Evolutionary conservation across 2,888 invertebrate genomes (phyloP), one percentile per base, ranked within the genome.

Genomic region (Himalopsyche anomala): DNA sequence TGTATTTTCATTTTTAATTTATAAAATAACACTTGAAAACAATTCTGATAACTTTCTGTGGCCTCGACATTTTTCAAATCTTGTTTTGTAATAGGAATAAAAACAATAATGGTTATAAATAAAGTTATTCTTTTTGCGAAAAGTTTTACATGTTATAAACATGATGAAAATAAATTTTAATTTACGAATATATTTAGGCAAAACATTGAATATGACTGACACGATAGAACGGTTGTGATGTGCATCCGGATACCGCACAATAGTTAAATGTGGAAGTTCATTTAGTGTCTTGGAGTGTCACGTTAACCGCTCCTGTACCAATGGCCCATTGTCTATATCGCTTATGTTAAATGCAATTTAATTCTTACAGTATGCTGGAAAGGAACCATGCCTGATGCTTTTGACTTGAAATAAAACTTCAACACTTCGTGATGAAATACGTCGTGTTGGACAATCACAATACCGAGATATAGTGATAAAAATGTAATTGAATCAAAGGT

Each of bases 301-400:
- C 81, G 84, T 81, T 80, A 84, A 54, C 28, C 81, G 81, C 42
- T 38, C 81, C 69, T 40, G 69, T 81, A 74, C 69, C 81, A 81
- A 85, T 81, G 62, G 69, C 12, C 85, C 8, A 85, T 85, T 85
- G 85, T 81, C 55, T 85, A 19, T 62, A 11, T n/a, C 2, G n/a
- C 62, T 19, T 62, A 62, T 4, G 15, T 62, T 62, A 62, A 62
- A 62, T 62, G 6, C 19, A 62, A 19, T 19, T 62, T 19, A 62
- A 5, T 62, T 62, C 62, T 62, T 62, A 62, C 62, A 62, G n/a
- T 19, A 6, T 9, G 19, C 9, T 62, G 8, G 2, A 62, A 19
- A 62, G 19, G 62, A 62, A 62, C 15, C 8, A 62, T 62, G 62
- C 9, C 19, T 62, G 5, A 15, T 15, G 62, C 62, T 19, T 28